Conservation (phyloP, 2,797 vertebrate species). For the Luscinia luscinia region DNA sequence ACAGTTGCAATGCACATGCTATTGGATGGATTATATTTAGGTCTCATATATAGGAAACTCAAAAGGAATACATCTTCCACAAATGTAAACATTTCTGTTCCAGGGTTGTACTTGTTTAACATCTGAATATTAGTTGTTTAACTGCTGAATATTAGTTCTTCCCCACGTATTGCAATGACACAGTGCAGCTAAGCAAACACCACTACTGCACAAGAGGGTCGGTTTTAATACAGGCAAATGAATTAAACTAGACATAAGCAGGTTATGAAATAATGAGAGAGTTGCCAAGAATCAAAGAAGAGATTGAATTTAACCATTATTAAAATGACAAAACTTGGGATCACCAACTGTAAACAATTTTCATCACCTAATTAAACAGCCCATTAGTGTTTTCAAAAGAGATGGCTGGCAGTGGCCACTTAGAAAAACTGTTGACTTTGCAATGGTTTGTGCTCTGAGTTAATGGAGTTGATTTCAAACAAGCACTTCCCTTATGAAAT, state of each 20-base stretch:
- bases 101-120: not conserved
- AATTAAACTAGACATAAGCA: slow-evolving; percentile 68
- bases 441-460: slow-evolving; percentile 70
- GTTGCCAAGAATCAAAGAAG: slow-evolving; percentile 61
- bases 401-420: slow-evolving; percentile 68
- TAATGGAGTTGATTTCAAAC: slow-evolving; percentile 74
- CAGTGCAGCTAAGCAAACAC: slow-evolving; percentile 59
- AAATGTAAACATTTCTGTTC: not conserved
- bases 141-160: not conserved
- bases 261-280: slow-evolving; percentile 64
- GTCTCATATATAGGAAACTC: not conserved
- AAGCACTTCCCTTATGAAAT: slow-evolving; percentile 58
- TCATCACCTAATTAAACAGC: slow-evolving; percentile 79
- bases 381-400: slow-evolving; percentile 74
- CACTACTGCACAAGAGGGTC: slow-evolving; percentile 14
- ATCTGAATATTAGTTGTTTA: not conserved
- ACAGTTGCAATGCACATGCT: not conserved
- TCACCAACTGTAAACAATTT: slow-evolving; percentile 76
- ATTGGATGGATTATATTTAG: not conserved
- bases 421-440: slow-evolving; percentile 75
- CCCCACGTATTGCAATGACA: slow-evolving; percentile 9
- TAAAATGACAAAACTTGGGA: slow-evolving; percentile 76
- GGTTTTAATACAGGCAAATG: slow-evolving; percentile 43
- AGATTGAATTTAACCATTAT: slow-evolving; percentile 75
- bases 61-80: not conserved